A percentile compares a stretch with the other conserved stretches of the same genome.
Conservation (phyloP, 2,888 invertebrate genomes). For the Leptinotarsa peninsularis region DNA sequence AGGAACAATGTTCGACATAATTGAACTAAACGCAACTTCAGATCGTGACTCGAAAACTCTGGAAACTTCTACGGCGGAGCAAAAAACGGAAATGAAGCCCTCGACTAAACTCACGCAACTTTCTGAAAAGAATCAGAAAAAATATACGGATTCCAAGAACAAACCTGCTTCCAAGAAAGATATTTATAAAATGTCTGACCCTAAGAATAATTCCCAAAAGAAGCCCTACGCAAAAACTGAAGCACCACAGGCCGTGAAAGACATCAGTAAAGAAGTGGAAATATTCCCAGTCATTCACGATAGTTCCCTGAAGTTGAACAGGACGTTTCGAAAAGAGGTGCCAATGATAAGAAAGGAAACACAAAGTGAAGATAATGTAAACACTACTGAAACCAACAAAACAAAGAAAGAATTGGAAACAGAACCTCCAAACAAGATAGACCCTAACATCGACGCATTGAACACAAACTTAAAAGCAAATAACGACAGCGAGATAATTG, state of each 20-base stretch:
- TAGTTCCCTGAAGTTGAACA: slow-evolving; percentile 59
- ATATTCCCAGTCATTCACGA: slow-evolving; percentile 58
- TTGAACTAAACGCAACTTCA: slow-evolving; percentile 63
- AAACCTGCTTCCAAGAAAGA: slow-evolving; percentile 52
- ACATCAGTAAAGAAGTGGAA: slow-evolving; percentile 62
- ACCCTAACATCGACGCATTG: slow-evolving; percentile 68
- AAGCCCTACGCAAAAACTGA: slow-evolving; percentile 19
- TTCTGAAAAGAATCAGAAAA: slow-evolving; percentile 31
- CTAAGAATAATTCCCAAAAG: slow-evolving; percentile 43
- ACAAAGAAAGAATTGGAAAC: background rate
- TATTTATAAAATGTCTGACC: slow-evolving; percentile 49
- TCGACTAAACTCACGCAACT: slow-evolving; percentile 34
- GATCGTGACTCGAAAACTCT: slow-evolving; percentile 49
- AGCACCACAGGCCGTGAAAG: slow-evolving; percentile 43
- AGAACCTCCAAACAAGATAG: slow-evolving; percentile 41
- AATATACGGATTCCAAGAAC: slow-evolving; percentile 43
- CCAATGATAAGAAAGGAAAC: slow-evolving; percentile 45
- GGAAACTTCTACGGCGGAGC: slow-evolving; percentile 36
- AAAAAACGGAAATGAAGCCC: slow-evolving; percentile 32
- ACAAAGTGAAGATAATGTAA: background rate
- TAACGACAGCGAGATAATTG: slow-evolving; percentile 52
- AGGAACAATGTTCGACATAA: slow-evolving; percentile 65
- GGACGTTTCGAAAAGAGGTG: slow-evolving; percentile 63
- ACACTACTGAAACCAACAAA: no score
- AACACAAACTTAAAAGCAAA: slow-evolving; percentile 59